Evolutionary conservation across 2,888 invertebrate genomes (phyloP).

Genomic region (Cerastoderma edule): DNA sequence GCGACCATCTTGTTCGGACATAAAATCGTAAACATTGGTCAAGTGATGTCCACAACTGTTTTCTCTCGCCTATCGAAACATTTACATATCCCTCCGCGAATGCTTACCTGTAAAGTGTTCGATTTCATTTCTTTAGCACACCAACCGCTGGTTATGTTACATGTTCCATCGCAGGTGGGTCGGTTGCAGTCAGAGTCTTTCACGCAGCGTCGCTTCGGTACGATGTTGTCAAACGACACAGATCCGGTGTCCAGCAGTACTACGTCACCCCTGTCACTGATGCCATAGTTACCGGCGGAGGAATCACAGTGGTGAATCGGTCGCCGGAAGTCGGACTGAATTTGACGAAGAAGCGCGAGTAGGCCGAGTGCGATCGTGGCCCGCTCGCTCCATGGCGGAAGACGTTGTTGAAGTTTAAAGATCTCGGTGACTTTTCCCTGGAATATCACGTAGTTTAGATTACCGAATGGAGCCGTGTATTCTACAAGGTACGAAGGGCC

Average conservation of each 20-base stretch:
- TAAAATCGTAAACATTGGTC: too few relatives aligned
- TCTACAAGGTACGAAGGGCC: conserved; percentile 3
- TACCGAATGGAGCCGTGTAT: conserved; percentile 3
- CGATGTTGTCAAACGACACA: background rate
- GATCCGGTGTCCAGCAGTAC: background rate
- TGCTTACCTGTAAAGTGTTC: conserved; percentile 11
- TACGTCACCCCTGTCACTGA: background rate
- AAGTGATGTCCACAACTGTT: too few relatives aligned
- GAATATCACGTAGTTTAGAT: conserved; percentile 3
- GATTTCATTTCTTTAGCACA: background rate
- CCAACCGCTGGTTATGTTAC: background rate
- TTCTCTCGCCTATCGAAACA: background rate
- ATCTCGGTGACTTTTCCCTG: conserved; percentile 11
- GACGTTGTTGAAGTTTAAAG: background rate
- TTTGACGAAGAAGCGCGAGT: background rate
- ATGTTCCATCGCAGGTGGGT: background rate
- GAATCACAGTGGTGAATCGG: conserved; percentile 4
- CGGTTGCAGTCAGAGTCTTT: background rate
- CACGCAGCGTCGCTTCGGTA: background rate
- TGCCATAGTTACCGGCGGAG: background rate
- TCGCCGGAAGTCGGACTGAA: background rate
- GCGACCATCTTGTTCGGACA: too few relatives aligned
- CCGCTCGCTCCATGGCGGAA: conserved; percentile 7
- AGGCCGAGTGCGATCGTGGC: background rate
- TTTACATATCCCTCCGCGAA: background rate